Conservation (phyloP, 1,140 invertebrate genomes). For the Cephus cinctus region DNA sequence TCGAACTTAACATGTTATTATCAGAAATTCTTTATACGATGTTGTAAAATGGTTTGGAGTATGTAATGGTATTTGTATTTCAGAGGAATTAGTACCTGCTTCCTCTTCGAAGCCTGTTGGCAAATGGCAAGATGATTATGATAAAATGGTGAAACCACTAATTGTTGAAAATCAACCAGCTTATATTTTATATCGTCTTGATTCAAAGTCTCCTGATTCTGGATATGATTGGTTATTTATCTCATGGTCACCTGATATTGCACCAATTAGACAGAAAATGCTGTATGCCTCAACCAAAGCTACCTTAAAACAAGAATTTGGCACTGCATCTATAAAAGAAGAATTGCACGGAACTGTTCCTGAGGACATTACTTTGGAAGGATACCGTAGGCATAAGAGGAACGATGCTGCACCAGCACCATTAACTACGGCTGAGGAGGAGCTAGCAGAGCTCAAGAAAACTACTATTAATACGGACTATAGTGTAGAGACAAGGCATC, state of each 20-base stretch:
- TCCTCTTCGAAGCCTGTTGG: slow-evolving; percentile 66
- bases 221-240: slow-evolving; percentile 94
- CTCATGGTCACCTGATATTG: slow-evolving; percentile 90
- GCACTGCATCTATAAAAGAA: slow-evolving; percentile 84
- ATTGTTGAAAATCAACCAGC: slow-evolving; percentile 88
- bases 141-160: slow-evolving; percentile 73
- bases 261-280: slow-evolving; percentile 94
- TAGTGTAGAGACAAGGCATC: slow-evolving; percentile 81
- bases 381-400: slow-evolving; percentile 78
- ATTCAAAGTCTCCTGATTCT: slow-evolving; percentile 56
- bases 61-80: too few relatives aligned
- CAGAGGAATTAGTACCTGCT: slow-evolving; percentile 77
- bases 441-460: slow-evolving; percentile 77
- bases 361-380: slow-evolving; percentile 79
- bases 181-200: slow-evolving; percentile 84
- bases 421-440: slow-evolving; percentile 86
- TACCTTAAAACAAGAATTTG: slow-evolving; percentile 96
- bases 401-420: slow-evolving; percentile 82
- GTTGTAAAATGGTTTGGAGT: too few relatives aligned
- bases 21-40: slow-evolving; percentile 3
- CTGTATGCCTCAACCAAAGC: slow-evolving; percentile 98
- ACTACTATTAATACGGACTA: slow-evolving; percentile 77
- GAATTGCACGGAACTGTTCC: slow-evolving; percentile 85
- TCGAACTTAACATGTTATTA: not conserved
- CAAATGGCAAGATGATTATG: slow-evolving; percentile 88